Base-by-base conservation (phyloP, 2,888 invertebrate species). In the Acrocyrtus sp. region DNA sequence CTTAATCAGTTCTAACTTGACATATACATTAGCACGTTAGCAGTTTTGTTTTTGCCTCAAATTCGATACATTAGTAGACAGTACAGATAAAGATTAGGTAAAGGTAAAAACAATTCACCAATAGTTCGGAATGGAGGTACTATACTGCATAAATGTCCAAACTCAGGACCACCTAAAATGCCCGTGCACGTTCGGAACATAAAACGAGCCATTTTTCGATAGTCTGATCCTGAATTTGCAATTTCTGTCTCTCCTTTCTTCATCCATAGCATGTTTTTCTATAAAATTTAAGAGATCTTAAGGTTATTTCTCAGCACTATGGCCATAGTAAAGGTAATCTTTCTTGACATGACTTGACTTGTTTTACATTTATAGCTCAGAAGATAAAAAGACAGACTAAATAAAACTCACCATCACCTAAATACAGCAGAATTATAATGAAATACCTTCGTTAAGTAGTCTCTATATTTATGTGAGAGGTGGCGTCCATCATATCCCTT, bases 251-350 rank as follows among this genome's bases (percentile, higher is more conserved):
- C 70, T 21, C 63, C 70, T 0, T 21, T 63, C 1, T 39, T 63
- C 41, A 70, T 70, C 70, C 70, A 70, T 2, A 70, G 29, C 69
- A 69, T 69, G n/a, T 69, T 69, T 69, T 69, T 69, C 69, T 69
- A 17, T 3, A 51, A 29, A 57, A 6, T 12, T 29, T 41, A 60
- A 22, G 19, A 12, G 24, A 21, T 22, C 26, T 22, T 50, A 10
- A 39, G 19, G 6, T 17, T 41, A 26, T 43, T 10, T 12, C 19
- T 21, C 4, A 12, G 1, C 47, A 2, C 19, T 70, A 56, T n/a
- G n/a, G n/a, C n/a, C n/a, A n/a, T n/a, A n/a, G n/a, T n/a, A n/a
- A n/a, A n/a, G n/a, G n/a, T n/a, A n/a, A n/a, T n/a, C n/a, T n/a
- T n/a, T n/a, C n/a, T n/a, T n/a, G n/a, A n/a, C n/a, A n/a, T n/a